Evolutionary conservation across 2,888 invertebrate genomes (phyloP).

Genomic region (Belgica antarctica): DNA sequence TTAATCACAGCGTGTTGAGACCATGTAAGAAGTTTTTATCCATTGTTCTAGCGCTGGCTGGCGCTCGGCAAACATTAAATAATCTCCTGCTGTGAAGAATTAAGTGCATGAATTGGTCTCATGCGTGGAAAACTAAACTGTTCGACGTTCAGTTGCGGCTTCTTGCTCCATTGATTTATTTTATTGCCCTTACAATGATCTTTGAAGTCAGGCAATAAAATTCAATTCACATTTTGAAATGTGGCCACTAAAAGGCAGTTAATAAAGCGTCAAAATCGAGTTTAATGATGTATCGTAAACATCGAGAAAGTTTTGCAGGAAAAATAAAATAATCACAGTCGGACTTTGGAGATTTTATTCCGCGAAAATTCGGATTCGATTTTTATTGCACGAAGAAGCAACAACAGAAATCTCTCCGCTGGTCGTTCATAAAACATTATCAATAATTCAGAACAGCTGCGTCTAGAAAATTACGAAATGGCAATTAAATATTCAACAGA

Average conservation of each 20-base stretch:
- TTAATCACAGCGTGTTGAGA: no score
- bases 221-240: no score
- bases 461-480: neutral
- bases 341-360: no score
- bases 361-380: no score
- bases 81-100: neutral
- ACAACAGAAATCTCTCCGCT: neutral
- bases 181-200: neutral
- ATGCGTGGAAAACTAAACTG: constrained; percentile 8
- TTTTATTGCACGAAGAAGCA: constrained; percentile 15
- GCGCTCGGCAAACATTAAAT: neutral
- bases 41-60: neutral
- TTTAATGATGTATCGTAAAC: no score
- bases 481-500: constrained; percentile 34
- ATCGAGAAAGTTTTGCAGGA: no score
- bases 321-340: no score
- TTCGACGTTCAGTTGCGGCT: neutral
- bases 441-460: constrained; percentile 19
- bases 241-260: neutral
- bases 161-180: neutral
- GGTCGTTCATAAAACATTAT: neutral
- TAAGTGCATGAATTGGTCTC: neutral
- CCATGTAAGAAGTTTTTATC: neutral
- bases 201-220: neutral
- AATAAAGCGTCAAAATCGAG: neutral